Conservation (phyloP, 2,888 invertebrate genomes). For the Microplitis deprimator region DNA sequence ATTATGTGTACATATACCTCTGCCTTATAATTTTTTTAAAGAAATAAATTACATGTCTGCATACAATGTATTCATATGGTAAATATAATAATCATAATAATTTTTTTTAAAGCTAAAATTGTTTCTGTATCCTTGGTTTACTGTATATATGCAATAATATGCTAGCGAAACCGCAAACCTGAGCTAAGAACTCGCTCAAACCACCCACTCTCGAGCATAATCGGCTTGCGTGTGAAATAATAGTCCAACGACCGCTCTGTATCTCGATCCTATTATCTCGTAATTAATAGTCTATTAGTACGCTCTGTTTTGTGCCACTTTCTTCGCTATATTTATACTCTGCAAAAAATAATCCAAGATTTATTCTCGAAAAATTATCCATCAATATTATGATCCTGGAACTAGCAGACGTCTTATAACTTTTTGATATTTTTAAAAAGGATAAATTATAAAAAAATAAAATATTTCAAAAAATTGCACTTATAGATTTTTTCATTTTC, state of each 20-base stretch:
- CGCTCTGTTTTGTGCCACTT: conserved; percentile 46
- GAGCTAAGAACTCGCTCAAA: background rate
- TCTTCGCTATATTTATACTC: background rate
- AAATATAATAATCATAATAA: background rate
- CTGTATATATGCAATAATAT: background rate
- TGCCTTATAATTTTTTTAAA: background rate
- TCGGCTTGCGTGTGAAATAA: conserved; percentile 52
- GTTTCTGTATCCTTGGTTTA: background rate
- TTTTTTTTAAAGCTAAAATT: background rate
- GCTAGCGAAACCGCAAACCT: background rate
- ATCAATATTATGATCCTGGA: too few species aligned
- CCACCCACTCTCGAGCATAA: conserved; percentile 51
- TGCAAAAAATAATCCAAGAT: too few species aligned
- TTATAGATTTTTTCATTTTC: too few species aligned
- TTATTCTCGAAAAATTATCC: too few species aligned
- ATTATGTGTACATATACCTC: background rate
- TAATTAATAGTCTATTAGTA: conserved; percentile 61
- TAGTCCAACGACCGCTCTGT: conserved; percentile 49
- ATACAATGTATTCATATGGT: background rate
- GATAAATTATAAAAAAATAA: too few species aligned
- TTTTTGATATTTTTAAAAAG: too few species aligned
- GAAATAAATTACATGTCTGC: background rate
- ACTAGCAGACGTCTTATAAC: too few species aligned
- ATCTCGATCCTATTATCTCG: conserved; percentile 57
- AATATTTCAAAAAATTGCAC: too few species aligned